A percentile compares a stretch with the other conserved stretches of the same genome.
Conservation (phyloP, 2,888 invertebrate species). For the Heliconius aoede region DNA sequence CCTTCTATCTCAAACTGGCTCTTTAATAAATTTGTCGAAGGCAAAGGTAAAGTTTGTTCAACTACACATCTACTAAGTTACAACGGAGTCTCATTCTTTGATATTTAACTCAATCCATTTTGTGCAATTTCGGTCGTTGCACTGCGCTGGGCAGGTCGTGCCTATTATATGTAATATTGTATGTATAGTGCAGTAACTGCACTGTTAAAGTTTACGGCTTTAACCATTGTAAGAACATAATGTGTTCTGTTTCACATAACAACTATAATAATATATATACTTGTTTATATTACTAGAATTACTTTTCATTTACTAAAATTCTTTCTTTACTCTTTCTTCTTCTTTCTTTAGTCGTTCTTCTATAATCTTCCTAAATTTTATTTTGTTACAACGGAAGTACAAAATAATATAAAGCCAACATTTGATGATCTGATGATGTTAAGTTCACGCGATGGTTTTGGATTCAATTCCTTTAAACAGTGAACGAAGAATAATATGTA, state of each 20-base stretch:
- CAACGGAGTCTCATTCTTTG: not conserved
- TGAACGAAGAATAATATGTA: not conserved
- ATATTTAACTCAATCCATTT: not conserved
- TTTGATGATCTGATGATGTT: not conserved
- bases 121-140: constrained; percentile 21
- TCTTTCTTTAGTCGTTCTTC: too few species aligned
- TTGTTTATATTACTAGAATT: not conserved
- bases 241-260: not conserved
- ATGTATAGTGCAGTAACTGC: not conserved
- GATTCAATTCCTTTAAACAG: not conserved
- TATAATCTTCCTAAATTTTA: not conserved
- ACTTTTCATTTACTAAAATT: not conserved
- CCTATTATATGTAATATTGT: constrained; percentile 9
- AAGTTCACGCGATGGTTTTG: not conserved
- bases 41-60: not conserved
- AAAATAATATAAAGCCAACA: not conserved
- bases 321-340: too few species aligned
- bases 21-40: too few species aligned
- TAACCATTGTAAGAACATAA: constrained; percentile 7
- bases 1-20: too few species aligned
- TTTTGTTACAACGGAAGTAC: not conserved
- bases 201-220: constrained; percentile 10
- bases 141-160: constrained; percentile 16
- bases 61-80: not conserved
- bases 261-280: not conserved